These are phyloP conservation scores for Amphipoea lucens DNA, from an alignment of 2,888 invertebrate genomes.

Conservation along the genomic window DNA sequence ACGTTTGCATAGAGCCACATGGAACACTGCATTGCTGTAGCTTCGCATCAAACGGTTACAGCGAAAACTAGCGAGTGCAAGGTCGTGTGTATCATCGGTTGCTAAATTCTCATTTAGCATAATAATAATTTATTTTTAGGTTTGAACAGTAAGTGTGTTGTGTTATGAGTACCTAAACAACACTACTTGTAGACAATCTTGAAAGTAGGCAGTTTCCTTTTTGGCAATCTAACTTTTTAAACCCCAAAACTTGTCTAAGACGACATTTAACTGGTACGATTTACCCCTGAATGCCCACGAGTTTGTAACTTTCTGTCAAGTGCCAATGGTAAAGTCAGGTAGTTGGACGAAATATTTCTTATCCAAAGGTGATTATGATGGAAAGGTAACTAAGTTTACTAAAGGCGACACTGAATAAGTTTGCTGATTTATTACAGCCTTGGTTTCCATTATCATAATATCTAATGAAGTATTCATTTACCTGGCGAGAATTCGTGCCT, in stretches of 20 bases:
- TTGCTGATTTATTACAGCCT: not conserved
- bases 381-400: conserved; percentile 2
- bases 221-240: conserved; percentile 2
- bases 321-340: conserved; percentile 15
- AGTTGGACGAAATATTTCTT: conserved; percentile 28
- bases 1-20: not conserved
- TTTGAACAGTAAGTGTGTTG: not conserved
- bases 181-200: not conserved
- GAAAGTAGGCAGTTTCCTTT: not conserved
- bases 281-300: conserved; percentile 4
- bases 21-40: not conserved
- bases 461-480: conserved; percentile 24
- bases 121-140: not conserved
- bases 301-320: conserved; percentile 37
- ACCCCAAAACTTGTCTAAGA: conserved; percentile 15
- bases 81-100: not conserved
- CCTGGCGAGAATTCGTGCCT: not conserved
- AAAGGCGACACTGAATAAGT: not conserved
- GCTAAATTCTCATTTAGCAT: not conserved
- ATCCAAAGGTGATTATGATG: not conserved
- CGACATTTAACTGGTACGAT: conserved; percentile 33
- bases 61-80: not conserved
- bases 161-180: not conserved
- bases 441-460: conserved; percentile 8
- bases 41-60: not conserved